Percentiles rank a stretch among this genome's conserved stretches.
Evolutionary conservation across 2,797 vertebrate species (phyloP).

Genomic region (Peromyscus attwateri): DNA sequence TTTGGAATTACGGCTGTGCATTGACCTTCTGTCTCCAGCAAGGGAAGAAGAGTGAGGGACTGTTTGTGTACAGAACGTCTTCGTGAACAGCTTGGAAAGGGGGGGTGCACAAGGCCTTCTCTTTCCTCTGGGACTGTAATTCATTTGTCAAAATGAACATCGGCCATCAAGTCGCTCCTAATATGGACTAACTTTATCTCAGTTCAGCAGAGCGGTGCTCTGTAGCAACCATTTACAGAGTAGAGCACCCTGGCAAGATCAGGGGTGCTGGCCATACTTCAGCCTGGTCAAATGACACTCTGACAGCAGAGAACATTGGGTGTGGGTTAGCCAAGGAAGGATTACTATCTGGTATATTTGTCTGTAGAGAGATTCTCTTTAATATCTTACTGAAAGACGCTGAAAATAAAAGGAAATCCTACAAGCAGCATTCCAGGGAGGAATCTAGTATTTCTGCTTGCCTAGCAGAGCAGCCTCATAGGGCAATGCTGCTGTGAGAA

Average conservation of each 20-base stretch:
- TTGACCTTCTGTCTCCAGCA: conserved; percentile 15
- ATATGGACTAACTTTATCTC: not conserved
- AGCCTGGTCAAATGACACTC: not conserved
- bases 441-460: conserved; percentile 1
- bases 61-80: not conserved
- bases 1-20: not conserved
- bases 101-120: not conserved
- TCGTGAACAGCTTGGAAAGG: not conserved
- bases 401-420: not conserved
- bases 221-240: not conserved
- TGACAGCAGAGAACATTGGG: not conserved
- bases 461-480: not conserved
- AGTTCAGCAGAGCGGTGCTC: not conserved
- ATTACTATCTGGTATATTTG: conserved; percentile 13
- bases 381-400: conserved; percentile 5
- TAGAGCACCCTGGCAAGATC: not conserved
- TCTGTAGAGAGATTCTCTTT: conserved; percentile 8
- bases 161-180: not conserved
- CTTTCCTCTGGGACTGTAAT: not conserved
- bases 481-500: not conserved
- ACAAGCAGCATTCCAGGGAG: not conserved
- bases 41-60: not conserved
- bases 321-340: conserved; percentile 21
- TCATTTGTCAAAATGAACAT: conserved; percentile 62
- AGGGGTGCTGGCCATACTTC: not conserved